Conservation (phyloP, 2,797 vertebrate genomes). For the Menidia menidia region DNA sequence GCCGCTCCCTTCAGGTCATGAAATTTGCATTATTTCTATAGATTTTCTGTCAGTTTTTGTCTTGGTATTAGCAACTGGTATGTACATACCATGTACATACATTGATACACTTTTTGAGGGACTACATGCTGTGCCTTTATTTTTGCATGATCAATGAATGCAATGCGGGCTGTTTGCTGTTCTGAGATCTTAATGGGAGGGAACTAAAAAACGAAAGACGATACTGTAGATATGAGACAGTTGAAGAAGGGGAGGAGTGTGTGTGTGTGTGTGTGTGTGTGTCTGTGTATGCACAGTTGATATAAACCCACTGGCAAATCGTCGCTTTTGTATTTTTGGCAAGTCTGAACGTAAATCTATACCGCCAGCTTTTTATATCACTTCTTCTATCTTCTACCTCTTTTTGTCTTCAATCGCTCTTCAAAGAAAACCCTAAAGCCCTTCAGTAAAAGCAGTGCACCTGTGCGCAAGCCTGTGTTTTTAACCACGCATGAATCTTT, state of each 20-base stretch:
- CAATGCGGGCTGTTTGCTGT: constrained; percentile 10
- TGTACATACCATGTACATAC: background rate
- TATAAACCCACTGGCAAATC: constrained; percentile 73
- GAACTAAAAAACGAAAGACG: constrained; percentile 34
- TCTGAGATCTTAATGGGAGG: constrained; percentile 40
- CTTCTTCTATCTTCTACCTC: constrained; percentile 57
- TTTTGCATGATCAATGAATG: constrained; percentile 18
- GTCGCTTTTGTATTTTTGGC: constrained; percentile 75
- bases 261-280: constrained; percentile 38
- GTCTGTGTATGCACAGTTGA: constrained; percentile 50
- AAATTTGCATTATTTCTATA: constrained; percentile 2
- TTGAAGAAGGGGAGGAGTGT: constrained; percentile 14
- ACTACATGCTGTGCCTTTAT: constrained; percentile 10
- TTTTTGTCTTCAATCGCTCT: constrained; percentile 68
- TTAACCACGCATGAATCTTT: constrained; percentile 28
- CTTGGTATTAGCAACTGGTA: background rate
- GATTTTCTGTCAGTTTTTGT: background rate
- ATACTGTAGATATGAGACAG: constrained; percentile 14
- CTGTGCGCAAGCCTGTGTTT: constrained; percentile 50
- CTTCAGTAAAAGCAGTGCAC: constrained; percentile 56
- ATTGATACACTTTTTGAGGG: background rate
- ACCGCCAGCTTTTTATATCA: constrained; percentile 62
- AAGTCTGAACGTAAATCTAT: constrained; percentile 77
- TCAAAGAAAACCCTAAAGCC: constrained; percentile 73
- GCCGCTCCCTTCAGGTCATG: constrained; percentile 14